phyloP scores from a whole-genome alignment of 2,113 vertebrate species.

The Scomber colias region DNA sequence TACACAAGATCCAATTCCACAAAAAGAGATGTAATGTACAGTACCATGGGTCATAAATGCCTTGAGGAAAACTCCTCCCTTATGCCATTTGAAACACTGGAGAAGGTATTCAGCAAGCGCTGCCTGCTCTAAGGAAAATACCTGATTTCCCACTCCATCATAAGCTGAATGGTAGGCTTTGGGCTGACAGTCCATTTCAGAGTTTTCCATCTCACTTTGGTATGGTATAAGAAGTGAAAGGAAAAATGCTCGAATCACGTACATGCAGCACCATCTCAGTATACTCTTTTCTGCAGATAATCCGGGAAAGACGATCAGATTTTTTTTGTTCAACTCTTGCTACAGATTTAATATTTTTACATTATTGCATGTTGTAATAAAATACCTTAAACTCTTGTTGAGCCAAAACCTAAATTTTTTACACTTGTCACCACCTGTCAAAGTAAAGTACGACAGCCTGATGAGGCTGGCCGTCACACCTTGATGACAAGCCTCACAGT shows the following conservation, averaged over 20 bases:
- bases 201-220: conserved; percentile 57
- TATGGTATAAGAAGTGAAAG: conserved; percentile 37
- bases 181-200: conserved; percentile 65
- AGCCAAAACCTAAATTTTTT: conserved; percentile 27
- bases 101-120: conserved; percentile 46
- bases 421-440: conserved; percentile 55
- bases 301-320: conserved; percentile 18
- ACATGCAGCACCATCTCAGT: conserved; percentile 4
- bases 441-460: conserved; percentile 43
- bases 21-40: conserved; percentile 30
- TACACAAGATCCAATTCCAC: conserved; percentile 40
- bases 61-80: conserved; percentile 45
- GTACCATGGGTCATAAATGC: conserved; percentile 50
- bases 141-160: conserved; percentile 67
- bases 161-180: conserved; percentile 50
- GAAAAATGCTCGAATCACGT: conserved; percentile 39
- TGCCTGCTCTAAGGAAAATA: conserved; percentile 58
- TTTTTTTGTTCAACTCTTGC: background rate
- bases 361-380: background rate
- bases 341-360: conserved; percentile 14
- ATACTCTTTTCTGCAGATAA: conserved; percentile 32
- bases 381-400: conserved; percentile 5
- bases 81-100: conserved; percentile 52
- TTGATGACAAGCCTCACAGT: conserved; percentile 47
- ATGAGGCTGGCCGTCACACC: conserved; percentile 45